Base-by-base conservation (phyloP, 2,113 vertebrate genomes). In the Motacilla alba region DNA sequence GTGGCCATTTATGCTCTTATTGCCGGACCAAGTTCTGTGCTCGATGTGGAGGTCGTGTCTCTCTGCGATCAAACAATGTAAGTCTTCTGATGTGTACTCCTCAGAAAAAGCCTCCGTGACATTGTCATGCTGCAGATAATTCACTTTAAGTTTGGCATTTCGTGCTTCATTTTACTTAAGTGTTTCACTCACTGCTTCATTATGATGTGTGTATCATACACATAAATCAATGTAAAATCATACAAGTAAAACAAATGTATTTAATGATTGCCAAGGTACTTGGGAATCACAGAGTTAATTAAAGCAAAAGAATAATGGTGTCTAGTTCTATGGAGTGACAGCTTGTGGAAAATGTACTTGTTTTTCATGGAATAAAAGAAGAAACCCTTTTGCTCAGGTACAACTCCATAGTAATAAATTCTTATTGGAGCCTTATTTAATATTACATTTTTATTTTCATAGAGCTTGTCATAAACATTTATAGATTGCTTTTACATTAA, bases 21-120 rank as follows among this genome's bases (percentile, higher is more conserved):
- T 99, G 99, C 98, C 99, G 99, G 98, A 99, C 99, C 97, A 99
- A 99, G 97, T 99, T 99, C 97, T 99, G 99, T 69, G 99, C 99
- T 58, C 99, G 99, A 85, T 99, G 99, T 16, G 99, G 99, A 82
- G 99, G 99, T 41, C 99, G 99, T 39, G 99, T 99, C 96, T 99
- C 99, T 82, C 98, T 99, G 89, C 99, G 99, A 75, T 99, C 99
- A 83, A 99, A 99, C 98, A 99, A 99, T 95, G 99, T 99, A 98
- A 99, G 99, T 98, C 68, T 76, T 53, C 68, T 89, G 46, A 39
- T 3, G 3, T 44, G 70, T 75, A 12, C 85, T 88, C 79, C 72
- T 63, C 10, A 73, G 62, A 41, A 43, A 50, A 88, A 85, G 5
- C 17, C 47, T 68, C 53, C n/a, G 52, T 62, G 74, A 52, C 50